These are phyloP conservation scores for Heliconius himera DNA, from an alignment of 1,140 invertebrate genomes.

Conservation along the genomic window DNA sequence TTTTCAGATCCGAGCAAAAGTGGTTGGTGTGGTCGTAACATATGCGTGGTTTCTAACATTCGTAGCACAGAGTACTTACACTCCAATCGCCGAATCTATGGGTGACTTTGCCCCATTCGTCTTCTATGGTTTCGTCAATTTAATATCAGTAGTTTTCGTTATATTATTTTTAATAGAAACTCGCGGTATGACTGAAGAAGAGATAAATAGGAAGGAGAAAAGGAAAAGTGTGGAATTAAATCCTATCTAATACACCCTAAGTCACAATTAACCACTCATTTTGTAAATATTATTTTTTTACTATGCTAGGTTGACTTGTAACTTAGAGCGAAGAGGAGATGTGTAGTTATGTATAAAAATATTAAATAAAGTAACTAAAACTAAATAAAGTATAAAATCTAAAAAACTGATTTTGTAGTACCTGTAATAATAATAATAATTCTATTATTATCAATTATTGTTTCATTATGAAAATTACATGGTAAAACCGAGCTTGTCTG, in stretches of 20 bases:
- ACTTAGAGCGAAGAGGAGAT: too few relatives aligned
- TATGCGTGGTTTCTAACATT: conserved; percentile 57
- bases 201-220: not conserved
- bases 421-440: too few relatives aligned
- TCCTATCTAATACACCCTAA: not conserved
- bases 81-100: conserved; percentile 44
- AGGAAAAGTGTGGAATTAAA: not conserved
- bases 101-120: conserved; percentile 53
- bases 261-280: not conserved
- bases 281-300: not conserved
- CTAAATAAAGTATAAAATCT: too few relatives aligned
- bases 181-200: conserved; percentile 4
- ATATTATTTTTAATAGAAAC: conserved; percentile 8
- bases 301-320: too few relatives aligned
- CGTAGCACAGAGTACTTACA: conserved; percentile 47
- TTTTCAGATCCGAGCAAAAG: conserved; percentile 65
- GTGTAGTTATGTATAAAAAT: too few relatives aligned
- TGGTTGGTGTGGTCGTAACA: conserved; percentile 52
- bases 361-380: too few relatives aligned
- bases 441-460: too few relatives aligned
- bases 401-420: too few relatives aligned
- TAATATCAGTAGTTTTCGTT: conserved; percentile 22
- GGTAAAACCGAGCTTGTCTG: too few relatives aligned
- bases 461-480: too few relatives aligned
- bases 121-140: conserved; percentile 47